Conservation (phyloP, 2,797 vertebrate genomes). For the Sebastes nivosus region DNA sequence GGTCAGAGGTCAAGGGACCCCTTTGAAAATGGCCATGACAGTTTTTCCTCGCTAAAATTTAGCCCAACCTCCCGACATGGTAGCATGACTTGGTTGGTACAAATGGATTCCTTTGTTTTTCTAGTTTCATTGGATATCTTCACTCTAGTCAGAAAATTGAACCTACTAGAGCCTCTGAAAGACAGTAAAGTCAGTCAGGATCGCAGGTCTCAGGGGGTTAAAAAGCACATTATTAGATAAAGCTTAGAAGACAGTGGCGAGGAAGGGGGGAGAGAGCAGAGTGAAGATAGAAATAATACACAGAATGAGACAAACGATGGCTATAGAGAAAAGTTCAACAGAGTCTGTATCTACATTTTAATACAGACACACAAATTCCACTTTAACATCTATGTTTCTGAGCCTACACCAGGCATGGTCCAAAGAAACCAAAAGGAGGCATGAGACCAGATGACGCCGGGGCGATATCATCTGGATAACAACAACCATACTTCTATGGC, state of each 20-base stretch:
- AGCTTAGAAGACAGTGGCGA: background rate
- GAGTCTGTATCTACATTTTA: background rate
- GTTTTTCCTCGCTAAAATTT: no score
- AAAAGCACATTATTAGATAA: background rate
- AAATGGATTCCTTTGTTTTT: no score
- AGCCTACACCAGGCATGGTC: background rate
- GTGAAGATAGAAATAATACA: background rate
- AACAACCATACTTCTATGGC: conserved; percentile 25
- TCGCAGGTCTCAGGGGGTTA: no score
- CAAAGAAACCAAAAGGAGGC: conserved; percentile 25
- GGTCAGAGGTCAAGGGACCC: no score
- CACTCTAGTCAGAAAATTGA: no score
- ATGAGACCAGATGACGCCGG: conserved; percentile 4
- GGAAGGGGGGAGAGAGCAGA: background rate
- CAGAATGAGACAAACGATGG: background rate
- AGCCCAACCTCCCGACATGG: no score
- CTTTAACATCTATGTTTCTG: conserved; percentile 7
- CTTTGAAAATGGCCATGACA: no score
- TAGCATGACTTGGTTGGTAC: no score
- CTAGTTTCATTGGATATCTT: no score
- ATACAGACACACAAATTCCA: background rate
- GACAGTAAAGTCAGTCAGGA: no score
- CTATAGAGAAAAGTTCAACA: background rate
- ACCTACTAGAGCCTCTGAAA: no score
- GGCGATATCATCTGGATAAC: conserved; percentile 23